Base-by-base conservation (phyloP, 2,888 invertebrate genomes). In the Gnatocerus cornutus region DNA sequence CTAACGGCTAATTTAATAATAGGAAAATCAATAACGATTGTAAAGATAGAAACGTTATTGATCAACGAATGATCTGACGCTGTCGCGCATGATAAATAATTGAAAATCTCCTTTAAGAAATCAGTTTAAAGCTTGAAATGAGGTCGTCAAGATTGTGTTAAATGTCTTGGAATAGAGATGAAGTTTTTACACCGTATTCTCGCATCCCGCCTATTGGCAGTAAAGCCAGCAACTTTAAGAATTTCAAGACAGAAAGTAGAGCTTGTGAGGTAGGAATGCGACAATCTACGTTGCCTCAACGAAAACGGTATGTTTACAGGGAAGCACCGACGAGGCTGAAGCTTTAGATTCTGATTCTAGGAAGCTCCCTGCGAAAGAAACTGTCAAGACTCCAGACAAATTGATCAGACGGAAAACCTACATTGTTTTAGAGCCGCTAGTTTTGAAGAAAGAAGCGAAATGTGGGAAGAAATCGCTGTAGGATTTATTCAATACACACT, bases 391-490 rank as follows among this genome's bases (percentile, higher is more conserved):
- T 3, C 14, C 37, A 33, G 65, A 55, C 8, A 21, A 56, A 14
- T 10, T 63, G 43, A 53, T 65, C n/a, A 14, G 67, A 9, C 39
- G 67, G n/a, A 67, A 67, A 41, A 67, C 67, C 0, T 67, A 67
- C 46, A 33, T 59, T 27, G 67, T 67, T 30, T 58, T 67, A 6
- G 67, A 67, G 29, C 67, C 67, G 9, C 3, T 63, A 30, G 30
- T 63, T 10, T 55, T 33, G 33, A 53, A 62, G 53, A 27, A 6
- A 5, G 33, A 66, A 48, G 29, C 16, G n/a, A 59, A 59, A 59
- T 59, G 7, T 50, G 48, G 48, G 3, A 50, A 50, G 7, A 50
- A 50, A 29, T 27, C 29, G 21, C 27, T 50, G 48, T 50, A 27
- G 33, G 33, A n/a, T n/a, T n/a, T n/a, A n/a, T n/a, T n/a, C n/a